Base-by-base conservation (phyloP, 2,888 invertebrate genomes). In the Thera britannica region DNA sequence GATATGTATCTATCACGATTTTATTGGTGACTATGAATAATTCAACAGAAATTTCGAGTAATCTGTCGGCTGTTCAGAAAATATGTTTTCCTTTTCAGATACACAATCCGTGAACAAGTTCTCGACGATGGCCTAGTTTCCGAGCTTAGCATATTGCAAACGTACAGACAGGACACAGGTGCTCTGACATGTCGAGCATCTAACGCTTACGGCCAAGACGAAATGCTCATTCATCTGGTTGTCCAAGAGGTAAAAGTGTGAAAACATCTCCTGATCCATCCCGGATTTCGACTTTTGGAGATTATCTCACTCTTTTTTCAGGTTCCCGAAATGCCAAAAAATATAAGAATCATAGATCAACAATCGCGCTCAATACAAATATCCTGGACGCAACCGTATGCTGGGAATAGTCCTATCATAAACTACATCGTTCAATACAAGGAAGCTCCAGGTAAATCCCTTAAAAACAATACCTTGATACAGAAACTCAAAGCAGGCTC, bases 381-480 rank as follows among this genome's bases (percentile, higher is more conserved):
- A 78, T 96, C 97, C 0, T 98, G 98, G 98, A 97, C 96, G 44
- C 96, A 97, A 76, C 98, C 98, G 8, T 97, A 97, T 83, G 97
- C 97, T 74, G 98, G 98, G 70, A 98, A 98, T 81, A 97, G 97
- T 86, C 97, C 97, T 38, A 97, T 98, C 73, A 96, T 96, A 70
- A 97, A 96, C 85, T 98, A 98, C 86, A 97, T 97, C 72, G 96
- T 98, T 48, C 98, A 98, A 88, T 98, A 97, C 86, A 98, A 98
- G 87, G 96, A 97, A 82, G 97, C 97, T 70, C 95, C 97, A 92
- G 96, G 96, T 96, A 58, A 58, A 7, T 7, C 36, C 8, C n/a
- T 23, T 55, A 9, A 6, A 56, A 65, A 52, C 41, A 12, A 56
- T 60, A 49, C 23, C 12, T 44, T 46, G 7, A n/a, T n/a, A 36